phyloP scores from a whole-genome alignment of 2,888 invertebrate genomes.

The Ormyrus thymus region DNA sequence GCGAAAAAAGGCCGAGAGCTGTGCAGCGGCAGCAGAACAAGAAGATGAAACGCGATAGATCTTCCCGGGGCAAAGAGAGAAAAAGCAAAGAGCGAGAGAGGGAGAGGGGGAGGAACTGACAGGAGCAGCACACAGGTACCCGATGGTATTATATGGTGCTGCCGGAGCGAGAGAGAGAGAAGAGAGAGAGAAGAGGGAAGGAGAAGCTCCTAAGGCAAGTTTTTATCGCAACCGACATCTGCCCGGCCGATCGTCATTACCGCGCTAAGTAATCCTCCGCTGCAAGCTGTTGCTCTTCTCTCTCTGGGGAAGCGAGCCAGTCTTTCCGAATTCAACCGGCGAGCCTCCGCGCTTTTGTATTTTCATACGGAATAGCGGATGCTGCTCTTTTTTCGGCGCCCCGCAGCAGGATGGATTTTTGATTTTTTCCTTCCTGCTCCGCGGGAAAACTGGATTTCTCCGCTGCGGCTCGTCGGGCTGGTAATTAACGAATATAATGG shows the following conservation, averaged over 20 bases:
- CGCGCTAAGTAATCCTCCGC: slow-evolving; percentile 67
- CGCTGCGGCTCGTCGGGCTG: background rate
- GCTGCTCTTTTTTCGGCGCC: background rate
- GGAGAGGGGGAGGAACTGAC: slow-evolving; percentile 60
- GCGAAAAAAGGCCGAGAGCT: background rate
- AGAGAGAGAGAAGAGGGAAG: slow-evolving; percentile 53
- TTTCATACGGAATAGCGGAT: background rate
- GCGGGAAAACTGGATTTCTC: slow-evolving; percentile 31
- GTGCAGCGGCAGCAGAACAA: slow-evolving; percentile 23
- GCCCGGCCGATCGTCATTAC: slow-evolving; percentile 72
- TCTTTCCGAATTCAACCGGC: slow-evolving; percentile 37
- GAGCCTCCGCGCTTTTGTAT: background rate
- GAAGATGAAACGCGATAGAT: slow-evolving; percentile 41
- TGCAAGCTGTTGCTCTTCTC: slow-evolving; percentile 5
- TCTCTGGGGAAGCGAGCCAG: slow-evolving; percentile 12
- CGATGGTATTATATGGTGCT: slow-evolving; percentile 67
- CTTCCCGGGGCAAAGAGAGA: slow-evolving; percentile 31
- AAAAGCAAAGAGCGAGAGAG: slow-evolving; percentile 48
- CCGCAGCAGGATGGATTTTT: slow-evolving; percentile 26
- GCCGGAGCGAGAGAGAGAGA: slow-evolving; percentile 54
- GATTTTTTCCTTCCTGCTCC: slow-evolving; percentile 23
- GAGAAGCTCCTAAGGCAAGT: slow-evolving; percentile 65
- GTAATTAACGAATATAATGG: slow-evolving; percentile 41
- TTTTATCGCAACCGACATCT: slow-evolving; percentile 73
- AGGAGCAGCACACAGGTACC: slow-evolving; percentile 18